phyloP scores from a whole-genome alignment of 2,113 vertebrate species.

The Polypterus bichir region DNA sequence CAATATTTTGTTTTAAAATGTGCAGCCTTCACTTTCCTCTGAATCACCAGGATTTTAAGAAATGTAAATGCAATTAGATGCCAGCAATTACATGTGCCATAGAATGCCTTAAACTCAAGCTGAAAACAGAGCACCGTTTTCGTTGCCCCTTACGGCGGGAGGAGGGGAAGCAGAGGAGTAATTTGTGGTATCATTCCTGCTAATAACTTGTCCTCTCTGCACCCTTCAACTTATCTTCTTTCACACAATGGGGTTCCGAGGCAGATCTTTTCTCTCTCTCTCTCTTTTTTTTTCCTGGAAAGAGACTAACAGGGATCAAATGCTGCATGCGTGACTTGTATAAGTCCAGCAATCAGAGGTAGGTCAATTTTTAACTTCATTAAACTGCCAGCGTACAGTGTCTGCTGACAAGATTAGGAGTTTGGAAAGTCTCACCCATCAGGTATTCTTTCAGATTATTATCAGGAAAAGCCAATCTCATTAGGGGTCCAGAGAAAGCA shows the following conservation, averaged over 20 bases:
- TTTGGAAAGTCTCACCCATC: slow-evolving; percentile 77
- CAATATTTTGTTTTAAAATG: too few relatives aligned
- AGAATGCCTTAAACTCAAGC: too few relatives aligned
- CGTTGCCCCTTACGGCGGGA: background rate
- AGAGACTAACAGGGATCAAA: slow-evolving; percentile 33
- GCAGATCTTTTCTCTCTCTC: too few relatives aligned
- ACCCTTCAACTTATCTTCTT: slow-evolving; percentile 33
- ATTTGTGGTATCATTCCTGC: slow-evolving; percentile 25
- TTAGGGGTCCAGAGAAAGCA: slow-evolving; percentile 83
- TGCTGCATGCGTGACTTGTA: slow-evolving; percentile 29
- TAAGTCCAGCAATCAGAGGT: slow-evolving; percentile 49
- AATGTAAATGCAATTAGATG: too few relatives aligned
- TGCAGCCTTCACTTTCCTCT: too few relatives aligned
- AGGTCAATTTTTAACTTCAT: slow-evolving; percentile 88
- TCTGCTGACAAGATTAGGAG: slow-evolving; percentile 84
- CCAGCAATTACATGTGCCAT: too few relatives aligned
- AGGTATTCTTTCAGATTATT: slow-evolving; percentile 89
- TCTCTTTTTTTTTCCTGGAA: background rate
- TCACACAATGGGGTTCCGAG: slow-evolving; percentile 3
- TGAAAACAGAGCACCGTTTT: too few relatives aligned
- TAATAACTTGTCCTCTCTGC: slow-evolving; percentile 27
- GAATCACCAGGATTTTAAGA: too few relatives aligned
- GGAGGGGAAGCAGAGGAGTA: background rate
- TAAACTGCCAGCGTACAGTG: slow-evolving; percentile 82
- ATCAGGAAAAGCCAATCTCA: slow-evolving; percentile 83